These are phyloP conservation scores for Limnephilus marmoratus DNA, from an alignment of 2,888 invertebrate species.

Conservation along the genomic window DNA sequence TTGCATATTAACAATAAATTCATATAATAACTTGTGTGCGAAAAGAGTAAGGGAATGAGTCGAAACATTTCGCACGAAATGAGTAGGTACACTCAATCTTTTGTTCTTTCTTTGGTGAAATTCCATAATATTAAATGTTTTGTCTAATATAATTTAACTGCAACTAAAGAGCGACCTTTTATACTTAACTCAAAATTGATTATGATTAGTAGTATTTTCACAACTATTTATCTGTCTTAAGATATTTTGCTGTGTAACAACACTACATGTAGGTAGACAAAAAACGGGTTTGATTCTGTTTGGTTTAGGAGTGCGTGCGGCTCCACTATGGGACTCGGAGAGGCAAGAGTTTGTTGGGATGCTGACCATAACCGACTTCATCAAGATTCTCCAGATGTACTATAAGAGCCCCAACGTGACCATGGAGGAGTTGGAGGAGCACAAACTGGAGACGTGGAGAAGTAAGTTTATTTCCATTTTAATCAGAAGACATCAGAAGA, in stretches of 20 bases:
- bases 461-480: constrained; percentile 76
- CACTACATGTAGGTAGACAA: not conserved
- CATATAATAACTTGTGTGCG: not conserved
- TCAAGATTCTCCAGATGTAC: constrained; percentile 98
- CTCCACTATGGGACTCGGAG: constrained; percentile 97
- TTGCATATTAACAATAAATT: no score
- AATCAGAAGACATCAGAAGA: no score
- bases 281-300: constrained; percentile 23
- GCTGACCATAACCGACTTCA: constrained; percentile 99
- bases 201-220: not conserved
- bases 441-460: constrained; percentile 97
- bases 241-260: not conserved
- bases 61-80: not conserved
- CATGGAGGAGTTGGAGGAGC: constrained; percentile 98
- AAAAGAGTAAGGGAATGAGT: not conserved
- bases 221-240: not conserved
- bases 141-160: not conserved
- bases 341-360: constrained; percentile 97
- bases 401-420: constrained; percentile 94
- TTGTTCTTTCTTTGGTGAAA: not conserved
- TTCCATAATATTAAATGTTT: not conserved
- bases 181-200: no score
- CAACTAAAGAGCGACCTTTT: not conserved
- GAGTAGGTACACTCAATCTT: not conserved
- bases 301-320: constrained; percentile 91